Base-by-base conservation (phyloP, 2,113 vertebrate species). In the Chamaetylas fuelleborni region DNA sequence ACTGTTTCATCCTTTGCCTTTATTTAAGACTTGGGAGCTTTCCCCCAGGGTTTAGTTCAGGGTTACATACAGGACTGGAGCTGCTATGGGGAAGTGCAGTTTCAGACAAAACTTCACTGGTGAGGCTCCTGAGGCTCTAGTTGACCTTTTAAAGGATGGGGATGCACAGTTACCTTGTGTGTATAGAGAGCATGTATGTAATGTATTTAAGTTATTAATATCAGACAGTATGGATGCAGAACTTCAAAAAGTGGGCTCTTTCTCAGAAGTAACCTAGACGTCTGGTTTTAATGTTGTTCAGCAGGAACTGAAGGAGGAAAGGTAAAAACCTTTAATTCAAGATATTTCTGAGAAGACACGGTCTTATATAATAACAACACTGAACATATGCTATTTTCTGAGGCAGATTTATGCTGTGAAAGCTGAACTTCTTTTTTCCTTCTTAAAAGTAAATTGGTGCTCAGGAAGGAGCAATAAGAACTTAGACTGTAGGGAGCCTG, bases 301-400 rank as follows among this genome's bases (percentile, higher is more conserved):
- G 53, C 34, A 82, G 69, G 57, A 95, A 70, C 62, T 57, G 54
- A 86, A 89, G 74, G 53, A 93, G 50, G 40, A 69, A 88, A 66
- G 51, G 65, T 66, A 84, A 95, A 73, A 93, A 24, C 36, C 42
- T 81, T 90, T 88, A 84, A 93, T 88, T 96, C 23, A 34, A 84
- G 93, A 67, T 95, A 90, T 79, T 96, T 83, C 76, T 93, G 48
- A 67, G 50, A 51, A 92, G 90, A 70, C 56, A 66, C 5, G 20
- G 66, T 96, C 91, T 97, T 96, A 86, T 94, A 95, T 94, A 89
- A 61, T 78, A 91, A 73, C 79, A 76, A 77, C 81, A 90, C 23
- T 61, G 65, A 72, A 86, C 47, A 93, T 88, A 65, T 88, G 77
- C 62, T 91, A 76, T 90, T 86, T 86, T 88, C 80, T 74, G 56